Conservation (phyloP, 2,797 vertebrate species). For the Trichosurus vulpecula region DNA sequence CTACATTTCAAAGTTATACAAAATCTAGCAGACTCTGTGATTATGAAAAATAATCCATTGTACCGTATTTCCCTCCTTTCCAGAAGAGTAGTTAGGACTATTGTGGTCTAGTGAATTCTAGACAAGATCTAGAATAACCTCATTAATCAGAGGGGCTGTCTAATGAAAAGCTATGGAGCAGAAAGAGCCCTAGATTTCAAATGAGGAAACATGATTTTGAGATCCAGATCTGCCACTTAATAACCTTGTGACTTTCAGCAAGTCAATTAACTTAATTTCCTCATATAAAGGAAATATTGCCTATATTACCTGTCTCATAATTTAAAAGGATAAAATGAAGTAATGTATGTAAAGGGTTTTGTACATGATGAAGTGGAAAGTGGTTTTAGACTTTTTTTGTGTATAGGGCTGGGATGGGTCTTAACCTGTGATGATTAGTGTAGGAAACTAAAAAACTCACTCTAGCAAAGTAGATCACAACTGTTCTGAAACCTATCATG, state of each 20-base stretch:
- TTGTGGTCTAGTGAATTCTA: conserved; percentile 40
- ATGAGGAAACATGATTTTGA: conserved; percentile 10
- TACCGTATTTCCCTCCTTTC: conserved; percentile 21
- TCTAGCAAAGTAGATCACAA: neutral
- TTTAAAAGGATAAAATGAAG: neutral
- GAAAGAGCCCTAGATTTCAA: conserved; percentile 42
- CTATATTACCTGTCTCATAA: neutral
- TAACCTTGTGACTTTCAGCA: neutral
- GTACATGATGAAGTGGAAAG: neutral
- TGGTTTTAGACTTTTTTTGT: neutral
- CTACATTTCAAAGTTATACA: conserved; percentile 41
- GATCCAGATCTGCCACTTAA: neutral
- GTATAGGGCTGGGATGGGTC: neutral
- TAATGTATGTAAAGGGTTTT: neutral
- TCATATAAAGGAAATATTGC: neutral
- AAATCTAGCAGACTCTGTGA: conserved; percentile 35
- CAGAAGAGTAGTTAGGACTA: conserved; percentile 17
- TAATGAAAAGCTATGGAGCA: conserved; percentile 19
- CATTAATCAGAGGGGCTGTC: conserved; percentile 18
- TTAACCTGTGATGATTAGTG: neutral
- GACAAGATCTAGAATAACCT: conserved; percentile 33
- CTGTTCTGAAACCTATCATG: neutral
- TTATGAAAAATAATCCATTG: conserved; percentile 43
- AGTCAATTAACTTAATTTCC: neutral
- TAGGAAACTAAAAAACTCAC: neutral